Base-by-base conservation (phyloP, 2,888 invertebrate genomes). In the Pristionchus maxplancki region DNA sequence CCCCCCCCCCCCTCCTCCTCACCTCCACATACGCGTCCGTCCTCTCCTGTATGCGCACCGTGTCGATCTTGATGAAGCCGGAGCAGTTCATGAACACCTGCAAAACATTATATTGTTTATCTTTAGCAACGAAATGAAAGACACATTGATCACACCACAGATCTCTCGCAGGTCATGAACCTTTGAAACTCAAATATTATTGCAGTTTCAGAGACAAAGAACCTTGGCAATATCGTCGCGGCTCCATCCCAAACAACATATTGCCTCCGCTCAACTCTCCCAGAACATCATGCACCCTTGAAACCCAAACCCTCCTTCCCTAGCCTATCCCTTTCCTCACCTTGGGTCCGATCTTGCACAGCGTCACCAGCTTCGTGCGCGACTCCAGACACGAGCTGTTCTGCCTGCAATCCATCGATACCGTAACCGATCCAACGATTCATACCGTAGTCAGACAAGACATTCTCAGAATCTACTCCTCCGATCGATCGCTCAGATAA, bases 41-140 rank as follows among this genome's bases (percentile, higher is more conserved):
- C 44, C 90, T 89, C 37, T 92, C 93, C 94, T 94, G 94, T 90
- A 98, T 98, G 87, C 89, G 83, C 71, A 85, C 97, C 0, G 98
- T 98, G 94, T 99, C 99, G 91, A 99, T 99, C 96, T 97, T 98
- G 89, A 99, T 98, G 95, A 99, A 99, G 44, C 99, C 99, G 15
- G 99, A 98, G 95, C 98, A 98, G 95, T 99, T 99, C 92, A 99
- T 98, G 95, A 99, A 99, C 0, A 99, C 98, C 87, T 87, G 44
- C 3, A 31, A 85, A 48, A 40, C n/a, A n/a, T n/a, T n/a, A 44
- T 44, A 11, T 44, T 44, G 8, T 44, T 44, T n/a, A n/a, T 64
- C n/a, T n/a, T 64, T 64, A 28, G 17, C 2, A 5, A 17, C 11
- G 20, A 67, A 5, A 67, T 28, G 28, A 67, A 37, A 78, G 34